Percentiles rank a stretch among this genome's conserved stretches.
These are phyloP conservation scores for Chunga burmeisteri DNA, from an alignment of 2,113 vertebrate genomes.

Conservation along the genomic window DNA sequence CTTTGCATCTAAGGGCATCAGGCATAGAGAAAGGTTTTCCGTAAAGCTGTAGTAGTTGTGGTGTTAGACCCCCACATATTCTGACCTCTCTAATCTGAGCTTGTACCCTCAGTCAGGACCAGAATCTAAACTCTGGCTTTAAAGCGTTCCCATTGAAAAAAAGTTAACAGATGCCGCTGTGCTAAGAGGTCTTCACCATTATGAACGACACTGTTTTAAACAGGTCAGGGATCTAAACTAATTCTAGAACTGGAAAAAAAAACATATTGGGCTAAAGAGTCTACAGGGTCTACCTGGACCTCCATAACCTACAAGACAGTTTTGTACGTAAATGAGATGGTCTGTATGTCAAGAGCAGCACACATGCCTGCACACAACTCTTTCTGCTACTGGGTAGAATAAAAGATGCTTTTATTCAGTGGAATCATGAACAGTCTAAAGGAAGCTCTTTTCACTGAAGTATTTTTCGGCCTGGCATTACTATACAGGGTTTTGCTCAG, in stretches of 20 bases:
- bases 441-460: conserved; percentile 58
- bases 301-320: neutral
- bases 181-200: neutral
- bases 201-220: neutral
- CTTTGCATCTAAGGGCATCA: neutral
- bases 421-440: conserved; percentile 57
- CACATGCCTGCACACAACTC: neutral
- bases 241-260: neutral
- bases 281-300: neutral
- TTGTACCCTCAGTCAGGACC: neutral
- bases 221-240: neutral
- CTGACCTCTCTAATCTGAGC: neutral
- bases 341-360: neutral
- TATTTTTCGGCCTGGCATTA: conserved; percentile 2
- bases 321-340: neutral
- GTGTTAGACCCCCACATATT: neutral
- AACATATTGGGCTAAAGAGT: neutral
- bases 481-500: neutral
- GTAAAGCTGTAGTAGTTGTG: accelerated
- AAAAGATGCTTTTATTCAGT: conserved; percentile 52
- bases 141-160: neutral
- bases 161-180: neutral
- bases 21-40: neutral
- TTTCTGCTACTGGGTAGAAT: conserved; percentile 31
- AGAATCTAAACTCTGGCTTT: neutral